phyloP scores from a whole-genome alignment of 2,113 vertebrate species.

The Hippocampus zosterae region DNA sequence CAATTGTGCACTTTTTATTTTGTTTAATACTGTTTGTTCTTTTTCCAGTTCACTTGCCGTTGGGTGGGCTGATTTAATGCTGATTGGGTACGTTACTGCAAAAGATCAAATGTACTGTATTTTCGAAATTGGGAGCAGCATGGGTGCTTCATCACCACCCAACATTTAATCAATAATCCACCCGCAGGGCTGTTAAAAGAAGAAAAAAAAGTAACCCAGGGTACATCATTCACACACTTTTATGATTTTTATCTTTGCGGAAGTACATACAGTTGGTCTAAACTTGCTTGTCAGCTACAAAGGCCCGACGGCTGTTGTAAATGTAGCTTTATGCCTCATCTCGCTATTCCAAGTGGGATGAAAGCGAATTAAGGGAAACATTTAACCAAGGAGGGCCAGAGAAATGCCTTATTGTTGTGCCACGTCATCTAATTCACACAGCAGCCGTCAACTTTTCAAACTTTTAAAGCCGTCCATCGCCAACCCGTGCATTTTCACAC shows the following conservation, averaged over 20 bases:
- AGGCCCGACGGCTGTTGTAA: conserved; percentile 8
- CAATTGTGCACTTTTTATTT: conserved; percentile 71
- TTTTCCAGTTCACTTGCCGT: conserved; percentile 43
- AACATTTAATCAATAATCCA: background rate
- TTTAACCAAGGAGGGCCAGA: conserved; percentile 8
- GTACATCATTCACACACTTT: background rate
- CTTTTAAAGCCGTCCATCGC: conserved; percentile 30
- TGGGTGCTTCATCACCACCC: conserved; percentile 22
- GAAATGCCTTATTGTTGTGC: conserved; percentile 33
- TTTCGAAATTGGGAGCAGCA: conserved; percentile 16
- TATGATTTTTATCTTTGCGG: conserved; percentile 9
- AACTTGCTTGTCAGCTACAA: background rate
- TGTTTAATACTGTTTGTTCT: conserved; percentile 53
- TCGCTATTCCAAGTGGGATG: conserved; percentile 10
- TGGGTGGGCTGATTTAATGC: conserved; percentile 38
- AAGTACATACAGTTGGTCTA: conserved; percentile 9
- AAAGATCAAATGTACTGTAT: conserved; percentile 21
- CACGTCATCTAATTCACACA: conserved; percentile 9
- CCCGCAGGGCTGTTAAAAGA: conserved; percentile 1
- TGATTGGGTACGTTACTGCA: conserved; percentile 21
- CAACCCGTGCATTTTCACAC: conserved; percentile 53
- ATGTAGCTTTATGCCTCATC: conserved; percentile 32
- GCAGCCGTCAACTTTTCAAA: conserved; percentile 23
- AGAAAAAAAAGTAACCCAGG: background rate
- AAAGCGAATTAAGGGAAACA: conserved; percentile 11